Percentiles rank a stretch among this genome's conserved stretches.
Conservation (phyloP, 2,113 vertebrate species). For the Numida meleagris region DNA sequence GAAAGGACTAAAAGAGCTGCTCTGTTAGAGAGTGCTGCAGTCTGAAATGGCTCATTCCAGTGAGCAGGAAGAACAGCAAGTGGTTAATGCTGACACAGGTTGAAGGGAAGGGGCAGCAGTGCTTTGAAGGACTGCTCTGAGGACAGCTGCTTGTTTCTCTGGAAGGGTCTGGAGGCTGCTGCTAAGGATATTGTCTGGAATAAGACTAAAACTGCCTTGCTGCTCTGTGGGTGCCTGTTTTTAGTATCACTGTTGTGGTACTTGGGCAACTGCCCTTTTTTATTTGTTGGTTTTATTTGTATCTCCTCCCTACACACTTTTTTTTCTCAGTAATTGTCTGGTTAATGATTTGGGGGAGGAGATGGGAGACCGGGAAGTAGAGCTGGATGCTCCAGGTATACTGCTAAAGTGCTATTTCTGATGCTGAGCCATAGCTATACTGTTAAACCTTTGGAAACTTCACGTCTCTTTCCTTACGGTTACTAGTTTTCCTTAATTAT, state of each 20-base stretch:
- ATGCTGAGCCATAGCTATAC: neutral
- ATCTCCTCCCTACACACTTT: neutral
- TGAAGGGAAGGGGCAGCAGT: neutral
- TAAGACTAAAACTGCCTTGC: neutral
- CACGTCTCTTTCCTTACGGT: neutral
- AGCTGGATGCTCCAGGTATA: neutral
- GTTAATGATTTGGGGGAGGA: neutral
- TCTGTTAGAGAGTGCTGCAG: neutral
- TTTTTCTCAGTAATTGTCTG: neutral
- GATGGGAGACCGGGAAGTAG: neutral
- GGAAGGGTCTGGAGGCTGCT: neutral
- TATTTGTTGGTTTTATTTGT: neutral
- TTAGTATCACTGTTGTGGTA: neutral
- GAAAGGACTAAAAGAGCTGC: neutral
- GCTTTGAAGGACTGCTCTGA: neutral
- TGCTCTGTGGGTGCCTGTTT: neutral
- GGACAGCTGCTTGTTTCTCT: neutral
- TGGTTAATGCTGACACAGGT: neutral
- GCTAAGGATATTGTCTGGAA: neutral
- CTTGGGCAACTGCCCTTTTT: neutral
- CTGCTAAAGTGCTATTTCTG: neutral
- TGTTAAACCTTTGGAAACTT: neutral
- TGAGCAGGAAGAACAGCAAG: neutral
- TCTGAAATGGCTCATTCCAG: neutral
- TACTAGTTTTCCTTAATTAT: neutral